These are phyloP conservation scores for Sinocyclocheilus grahami DNA, from an alignment of 2,113 vertebrate genomes.

Conservation along the genomic window DNA sequence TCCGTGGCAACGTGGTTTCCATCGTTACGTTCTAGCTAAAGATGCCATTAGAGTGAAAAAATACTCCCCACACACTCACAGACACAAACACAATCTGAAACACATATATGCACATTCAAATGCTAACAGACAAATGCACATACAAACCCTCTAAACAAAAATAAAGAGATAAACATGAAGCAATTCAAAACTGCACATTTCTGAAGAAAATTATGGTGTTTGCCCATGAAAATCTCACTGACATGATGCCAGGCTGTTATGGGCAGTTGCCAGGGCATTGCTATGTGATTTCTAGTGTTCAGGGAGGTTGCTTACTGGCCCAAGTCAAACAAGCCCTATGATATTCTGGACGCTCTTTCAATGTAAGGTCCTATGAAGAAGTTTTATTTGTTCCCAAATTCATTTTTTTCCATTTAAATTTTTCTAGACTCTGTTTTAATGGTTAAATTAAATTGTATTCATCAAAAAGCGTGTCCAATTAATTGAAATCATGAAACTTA, in stretches of 20 bases:
- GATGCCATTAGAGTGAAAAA: constrained; percentile 79
- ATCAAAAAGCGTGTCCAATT: too few relatives aligned
- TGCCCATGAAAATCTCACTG: neutral
- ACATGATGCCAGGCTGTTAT: constrained; percentile 2
- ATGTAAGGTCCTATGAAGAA: too few relatives aligned
- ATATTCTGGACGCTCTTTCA: neutral
- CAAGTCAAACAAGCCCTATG: neutral
- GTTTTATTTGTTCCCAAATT: too few relatives aligned
- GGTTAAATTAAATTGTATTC: too few relatives aligned
- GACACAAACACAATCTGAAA: constrained; percentile 47
- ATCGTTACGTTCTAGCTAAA: constrained; percentile 77
- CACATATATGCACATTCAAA: constrained; percentile 19
- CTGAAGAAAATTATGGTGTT: neutral
- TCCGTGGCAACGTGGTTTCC: constrained; percentile 82
- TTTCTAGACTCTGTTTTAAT: too few relatives aligned
- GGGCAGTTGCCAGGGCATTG: neutral
- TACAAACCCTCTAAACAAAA: neutral
- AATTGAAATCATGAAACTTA: too few relatives aligned
- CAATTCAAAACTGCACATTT: neutral
- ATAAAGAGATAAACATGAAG: neutral
- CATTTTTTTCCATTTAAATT: too few relatives aligned
- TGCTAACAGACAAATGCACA: neutral
- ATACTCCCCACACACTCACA: constrained; percentile 65
- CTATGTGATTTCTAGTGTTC: constrained; percentile 1
- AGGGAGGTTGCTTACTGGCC: neutral